Conservation (phyloP, 2,888 invertebrate species). For the Volucella inanis region DNA sequence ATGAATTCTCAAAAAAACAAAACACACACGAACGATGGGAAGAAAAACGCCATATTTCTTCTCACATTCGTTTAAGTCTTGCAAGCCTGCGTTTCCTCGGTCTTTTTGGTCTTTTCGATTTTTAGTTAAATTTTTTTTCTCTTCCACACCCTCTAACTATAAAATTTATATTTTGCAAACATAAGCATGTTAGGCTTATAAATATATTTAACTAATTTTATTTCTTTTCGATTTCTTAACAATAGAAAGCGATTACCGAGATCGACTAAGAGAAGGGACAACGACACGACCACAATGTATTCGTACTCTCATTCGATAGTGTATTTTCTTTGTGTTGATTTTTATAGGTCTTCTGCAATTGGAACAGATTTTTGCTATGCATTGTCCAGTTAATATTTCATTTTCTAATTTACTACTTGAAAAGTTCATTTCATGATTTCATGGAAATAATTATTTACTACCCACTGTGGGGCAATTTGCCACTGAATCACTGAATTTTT, state of each 20-base stretch:
- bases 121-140: slow-evolving; percentile 6
- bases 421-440: neutral
- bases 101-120: neutral
- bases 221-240: neutral
- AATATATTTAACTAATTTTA: slow-evolving; percentile 9
- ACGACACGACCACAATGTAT: neutral
- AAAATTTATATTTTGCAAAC: slow-evolving; percentile 11
- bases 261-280: neutral
- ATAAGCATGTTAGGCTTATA: slow-evolving; percentile 7
- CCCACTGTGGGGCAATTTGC: neutral
- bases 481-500: slow-evolving; percentile 4
- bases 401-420: neutral
- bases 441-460: slow-evolving; percentile 9
- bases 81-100: neutral
- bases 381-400: slow-evolving; percentile 15
- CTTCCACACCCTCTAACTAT: neutral
- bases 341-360: neutral
- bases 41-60: slow-evolving; percentile 6
- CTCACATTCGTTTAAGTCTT: too few species aligned
- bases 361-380: neutral
- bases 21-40: slow-evolving; percentile 22
- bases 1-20: slow-evolving; percentile 3
- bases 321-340: slow-evolving; percentile 6
- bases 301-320: neutral
- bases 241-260: neutral